Conservation (phyloP, 2,113 vertebrate genomes). For the Pseudorasbora parva region DNA sequence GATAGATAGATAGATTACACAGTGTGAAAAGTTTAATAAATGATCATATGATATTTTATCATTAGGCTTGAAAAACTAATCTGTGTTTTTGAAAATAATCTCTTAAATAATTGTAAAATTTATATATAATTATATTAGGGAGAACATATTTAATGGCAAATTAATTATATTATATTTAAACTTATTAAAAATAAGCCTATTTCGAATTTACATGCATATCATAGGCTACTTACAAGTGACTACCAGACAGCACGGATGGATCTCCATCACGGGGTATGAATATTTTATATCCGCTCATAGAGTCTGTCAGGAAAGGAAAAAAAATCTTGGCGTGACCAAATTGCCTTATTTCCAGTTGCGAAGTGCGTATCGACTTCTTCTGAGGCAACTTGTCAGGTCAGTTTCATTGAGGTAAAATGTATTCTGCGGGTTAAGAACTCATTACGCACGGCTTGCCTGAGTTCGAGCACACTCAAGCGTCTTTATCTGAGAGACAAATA, state of each 20-base stretch:
- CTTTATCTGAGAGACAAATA: slow-evolving; percentile 8
- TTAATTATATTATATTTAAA: too few relatives aligned
- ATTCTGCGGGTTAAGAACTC: neutral
- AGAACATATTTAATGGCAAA: too few relatives aligned
- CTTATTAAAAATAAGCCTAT: neutral
- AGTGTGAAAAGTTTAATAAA: neutral
- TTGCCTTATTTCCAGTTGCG: neutral
- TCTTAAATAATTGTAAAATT: neutral
- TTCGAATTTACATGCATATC: neutral
- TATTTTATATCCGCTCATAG: slow-evolving; percentile 16
- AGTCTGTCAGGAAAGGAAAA: neutral
- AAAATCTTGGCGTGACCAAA: neutral
- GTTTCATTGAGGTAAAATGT: neutral
- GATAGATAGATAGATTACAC: neutral
- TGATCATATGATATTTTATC: neutral
- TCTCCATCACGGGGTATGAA: neutral
- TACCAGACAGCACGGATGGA: neutral
- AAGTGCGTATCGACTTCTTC: neutral
- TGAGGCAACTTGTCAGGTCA: neutral
- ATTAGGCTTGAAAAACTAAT: neutral
- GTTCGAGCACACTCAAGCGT: neutral
- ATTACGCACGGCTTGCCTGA: slow-evolving; percentile 15
- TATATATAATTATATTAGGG: neutral
- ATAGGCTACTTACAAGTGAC: neutral
- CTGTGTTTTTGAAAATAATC: neutral